Percentiles rank a stretch among this genome's conserved stretches.
Evolutionary conservation across 2,888 invertebrate species (phyloP).

Genomic region (Stenurella melanura): DNA sequence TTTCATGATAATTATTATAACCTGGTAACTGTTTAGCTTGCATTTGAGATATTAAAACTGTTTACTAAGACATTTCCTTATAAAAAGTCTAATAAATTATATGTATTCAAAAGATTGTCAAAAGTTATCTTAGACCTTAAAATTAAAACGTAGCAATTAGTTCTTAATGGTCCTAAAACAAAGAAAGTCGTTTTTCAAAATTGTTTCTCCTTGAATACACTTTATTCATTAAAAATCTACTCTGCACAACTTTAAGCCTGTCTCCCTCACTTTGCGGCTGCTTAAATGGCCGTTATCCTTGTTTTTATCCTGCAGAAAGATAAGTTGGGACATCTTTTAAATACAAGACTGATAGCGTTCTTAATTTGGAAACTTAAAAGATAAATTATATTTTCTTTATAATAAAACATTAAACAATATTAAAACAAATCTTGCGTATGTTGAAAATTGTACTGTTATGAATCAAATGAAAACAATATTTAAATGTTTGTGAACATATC

Average conservation of each 20-base stretch:
- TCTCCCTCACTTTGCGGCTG: slow-evolving; percentile 46
- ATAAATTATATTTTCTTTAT: slow-evolving; percentile 69
- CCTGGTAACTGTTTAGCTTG: not conserved
- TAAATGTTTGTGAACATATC: too few species aligned
- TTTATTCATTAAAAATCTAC: slow-evolving; percentile 66
- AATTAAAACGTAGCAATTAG: slow-evolving; percentile 74
- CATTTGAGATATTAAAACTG: slow-evolving; percentile 53
- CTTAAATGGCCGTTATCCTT: slow-evolving; percentile 52
- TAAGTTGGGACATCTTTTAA: slow-evolving; percentile 67
- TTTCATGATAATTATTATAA: slow-evolving; percentile 11
- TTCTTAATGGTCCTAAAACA: slow-evolving; percentile 72
- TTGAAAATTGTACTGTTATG: not conserved
- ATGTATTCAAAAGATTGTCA: slow-evolving; percentile 71
- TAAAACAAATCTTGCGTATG: slow-evolving; percentile 12
- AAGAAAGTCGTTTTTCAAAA: slow-evolving; percentile 74
- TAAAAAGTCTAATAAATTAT: slow-evolving; percentile 68
- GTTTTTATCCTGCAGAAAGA: slow-evolving; percentile 54
- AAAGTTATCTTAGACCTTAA: slow-evolving; percentile 70
- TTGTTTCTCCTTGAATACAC: slow-evolving; percentile 72
- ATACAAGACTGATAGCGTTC: slow-evolving; percentile 70
- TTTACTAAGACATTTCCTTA: slow-evolving; percentile 51
- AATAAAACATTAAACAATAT: slow-evolving; percentile 41
- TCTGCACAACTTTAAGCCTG: slow-evolving; percentile 52
- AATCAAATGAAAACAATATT: not conserved
- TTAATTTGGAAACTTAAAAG: slow-evolving; percentile 69